Evolutionary conservation across 2,797 vertebrate species (phyloP).

Genomic region (Tauraco hartlaubi): DNA sequence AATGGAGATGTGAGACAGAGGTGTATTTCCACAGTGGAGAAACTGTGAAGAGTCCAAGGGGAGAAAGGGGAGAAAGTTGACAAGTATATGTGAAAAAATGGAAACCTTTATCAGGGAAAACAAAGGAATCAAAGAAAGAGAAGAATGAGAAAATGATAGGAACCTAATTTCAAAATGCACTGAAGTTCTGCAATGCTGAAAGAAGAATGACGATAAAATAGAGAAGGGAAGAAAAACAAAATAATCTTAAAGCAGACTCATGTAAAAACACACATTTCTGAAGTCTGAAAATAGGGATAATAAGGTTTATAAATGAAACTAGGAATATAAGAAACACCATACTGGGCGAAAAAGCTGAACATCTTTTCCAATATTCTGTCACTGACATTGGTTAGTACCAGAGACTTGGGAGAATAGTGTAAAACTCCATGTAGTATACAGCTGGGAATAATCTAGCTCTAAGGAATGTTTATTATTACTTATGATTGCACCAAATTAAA

Average conservation of each 20-base stretch:
- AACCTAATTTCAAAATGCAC: conserved; percentile 5
- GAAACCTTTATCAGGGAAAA: not conserved
- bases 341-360: not conserved
- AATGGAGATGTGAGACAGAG: not conserved
- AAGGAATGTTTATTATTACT: not conserved
- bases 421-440: not conserved
- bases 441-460: not conserved
- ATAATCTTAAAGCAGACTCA: not conserved
- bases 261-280: not conserved
- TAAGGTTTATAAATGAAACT: conserved; percentile 1
- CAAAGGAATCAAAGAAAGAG: not conserved
- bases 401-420: not conserved
- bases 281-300: not conserved
- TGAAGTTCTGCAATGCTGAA: not conserved
- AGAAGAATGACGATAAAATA: not conserved
- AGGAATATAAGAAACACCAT: not conserved
- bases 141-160: not conserved
- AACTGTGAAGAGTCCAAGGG: not conserved
- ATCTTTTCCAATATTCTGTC: not conserved
- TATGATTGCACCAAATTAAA: not conserved
- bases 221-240: not conserved
- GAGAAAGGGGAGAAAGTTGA: not conserved
- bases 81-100: not conserved
- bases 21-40: not conserved
- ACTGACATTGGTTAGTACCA: not conserved